phyloP scores from a whole-genome alignment of 92 coral and sea anemone species.

The Bergia sp. region DNA sequence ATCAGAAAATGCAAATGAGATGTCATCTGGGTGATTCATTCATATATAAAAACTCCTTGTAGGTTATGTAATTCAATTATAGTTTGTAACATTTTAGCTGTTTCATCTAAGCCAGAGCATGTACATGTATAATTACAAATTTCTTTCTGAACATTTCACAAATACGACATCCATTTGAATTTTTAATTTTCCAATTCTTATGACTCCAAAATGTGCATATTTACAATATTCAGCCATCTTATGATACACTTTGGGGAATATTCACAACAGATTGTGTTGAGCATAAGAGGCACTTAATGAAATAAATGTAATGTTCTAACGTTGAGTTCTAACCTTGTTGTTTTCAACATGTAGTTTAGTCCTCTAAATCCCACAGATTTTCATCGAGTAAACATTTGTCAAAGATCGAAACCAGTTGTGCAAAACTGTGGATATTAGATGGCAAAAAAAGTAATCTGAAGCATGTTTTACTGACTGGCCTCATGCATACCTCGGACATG shows the following conservation, averaged over 20 bases:
- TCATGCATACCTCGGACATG: constrained; percentile 43
- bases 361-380: constrained; percentile 19
- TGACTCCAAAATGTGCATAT: neutral
- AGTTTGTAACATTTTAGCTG: constrained; percentile 9
- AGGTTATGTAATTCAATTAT: neutral
- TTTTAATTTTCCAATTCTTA: neutral
- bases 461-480: neutral
- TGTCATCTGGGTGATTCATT: neutral
- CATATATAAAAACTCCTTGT: neutral
- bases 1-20: constrained; percentile 8
- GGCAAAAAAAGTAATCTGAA: constrained; percentile 9
- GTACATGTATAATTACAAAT: neutral
- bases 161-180: neutral
- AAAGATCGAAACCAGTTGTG: constrained; percentile 21
- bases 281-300: constrained; percentile 1
- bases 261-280: neutral
- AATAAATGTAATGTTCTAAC: neutral
- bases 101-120: neutral
- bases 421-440: constrained; percentile 45
- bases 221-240: constrained; percentile 1
- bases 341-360: neutral
- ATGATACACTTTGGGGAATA: neutral
- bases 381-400: constrained; percentile 37
- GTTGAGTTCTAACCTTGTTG: neutral
- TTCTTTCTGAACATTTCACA: neutral